phyloP scores from a whole-genome alignment of 2,888 invertebrate species.

The Lomographa bimaculata region DNA sequence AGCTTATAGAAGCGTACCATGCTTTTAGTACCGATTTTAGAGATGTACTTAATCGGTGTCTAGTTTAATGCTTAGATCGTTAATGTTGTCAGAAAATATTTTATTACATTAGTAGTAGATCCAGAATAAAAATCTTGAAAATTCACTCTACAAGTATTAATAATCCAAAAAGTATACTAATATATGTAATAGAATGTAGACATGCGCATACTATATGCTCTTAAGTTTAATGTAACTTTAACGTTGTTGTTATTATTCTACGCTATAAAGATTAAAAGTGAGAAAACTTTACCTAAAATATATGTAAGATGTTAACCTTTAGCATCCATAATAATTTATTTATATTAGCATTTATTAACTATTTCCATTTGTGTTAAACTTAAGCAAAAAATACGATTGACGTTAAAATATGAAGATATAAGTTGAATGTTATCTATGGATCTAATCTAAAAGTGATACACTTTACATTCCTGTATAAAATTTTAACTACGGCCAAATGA shows the following conservation, averaged over 20 bases:
- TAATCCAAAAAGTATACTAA: slow-evolving; percentile 9
- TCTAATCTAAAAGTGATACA: slow-evolving; percentile 22
- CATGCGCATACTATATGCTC: slow-evolving; percentile 3
- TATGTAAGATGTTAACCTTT: not conserved
- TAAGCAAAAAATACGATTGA: slow-evolving; percentile 8
- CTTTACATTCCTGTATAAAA: slow-evolving; percentile 19
- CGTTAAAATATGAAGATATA: slow-evolving; percentile 8
- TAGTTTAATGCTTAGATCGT: too few species aligned
- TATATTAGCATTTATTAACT: slow-evolving; percentile 2
- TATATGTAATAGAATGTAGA: slow-evolving; percentile 3
- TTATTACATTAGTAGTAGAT: not conserved
- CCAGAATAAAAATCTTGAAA: slow-evolving; percentile 1
- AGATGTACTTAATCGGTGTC: slow-evolving; percentile 7
- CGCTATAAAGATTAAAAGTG: not conserved
- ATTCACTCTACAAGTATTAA: slow-evolving; percentile 13
- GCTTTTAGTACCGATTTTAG: slow-evolving; percentile 6
- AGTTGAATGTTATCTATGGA: slow-evolving; percentile 17
- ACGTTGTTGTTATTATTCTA: not conserved
- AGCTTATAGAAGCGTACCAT: slow-evolving; percentile 4
- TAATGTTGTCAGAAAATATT: too few species aligned
- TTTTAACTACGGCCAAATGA: too few species aligned
- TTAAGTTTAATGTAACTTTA: slow-evolving; percentile 6
- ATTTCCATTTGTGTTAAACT: slow-evolving; percentile 9
- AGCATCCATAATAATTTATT: slow-evolving; percentile 10
- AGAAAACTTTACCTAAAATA: slow-evolving; percentile 2